Evolutionary conservation across 2,113 vertebrate species (phyloP).

Genomic region (Maccullochella peelii): DNA sequence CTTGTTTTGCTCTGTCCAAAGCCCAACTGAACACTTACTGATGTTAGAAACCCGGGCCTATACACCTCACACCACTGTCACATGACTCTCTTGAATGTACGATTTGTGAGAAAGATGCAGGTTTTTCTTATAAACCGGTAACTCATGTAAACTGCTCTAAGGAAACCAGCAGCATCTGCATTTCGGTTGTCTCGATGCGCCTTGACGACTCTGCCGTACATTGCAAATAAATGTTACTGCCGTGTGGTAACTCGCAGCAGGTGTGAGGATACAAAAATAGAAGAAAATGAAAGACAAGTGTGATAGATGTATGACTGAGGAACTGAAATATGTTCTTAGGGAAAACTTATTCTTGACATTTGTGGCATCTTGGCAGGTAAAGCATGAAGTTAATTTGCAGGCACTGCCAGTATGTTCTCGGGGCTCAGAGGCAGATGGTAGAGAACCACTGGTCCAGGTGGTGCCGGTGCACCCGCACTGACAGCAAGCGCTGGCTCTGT

Average conservation of each 20-base stretch:
- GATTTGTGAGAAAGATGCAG: neutral
- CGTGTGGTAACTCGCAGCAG: neutral
- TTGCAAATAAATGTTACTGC: neutral
- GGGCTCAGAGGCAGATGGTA: conserved; percentile 32
- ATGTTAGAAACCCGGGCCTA: neutral
- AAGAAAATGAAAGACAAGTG: neutral
- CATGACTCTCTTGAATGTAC: neutral
- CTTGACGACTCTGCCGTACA: neutral
- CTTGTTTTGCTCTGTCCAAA: neutral
- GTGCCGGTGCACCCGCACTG: neutral
- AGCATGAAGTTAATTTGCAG: conserved; percentile 28
- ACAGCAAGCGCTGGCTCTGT: neutral
- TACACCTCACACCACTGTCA: neutral
- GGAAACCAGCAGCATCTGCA: conserved; percentile 1
- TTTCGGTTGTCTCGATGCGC: neutral
- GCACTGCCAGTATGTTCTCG: neutral
- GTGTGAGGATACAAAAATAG: conserved; percentile 6
- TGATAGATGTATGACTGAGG: neutral
- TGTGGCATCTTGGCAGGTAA: conserved; percentile 9
- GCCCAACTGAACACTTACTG: neutral
- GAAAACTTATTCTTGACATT: conserved; percentile 18
- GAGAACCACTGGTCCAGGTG: conserved; percentile 28
- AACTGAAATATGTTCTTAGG: neutral
- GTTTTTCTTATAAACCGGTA: neutral
- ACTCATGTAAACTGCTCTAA: neutral